Evolutionary conservation across 2,797 vertebrate species (phyloP).

Genomic region (Phalanger gymnotis): DNA sequence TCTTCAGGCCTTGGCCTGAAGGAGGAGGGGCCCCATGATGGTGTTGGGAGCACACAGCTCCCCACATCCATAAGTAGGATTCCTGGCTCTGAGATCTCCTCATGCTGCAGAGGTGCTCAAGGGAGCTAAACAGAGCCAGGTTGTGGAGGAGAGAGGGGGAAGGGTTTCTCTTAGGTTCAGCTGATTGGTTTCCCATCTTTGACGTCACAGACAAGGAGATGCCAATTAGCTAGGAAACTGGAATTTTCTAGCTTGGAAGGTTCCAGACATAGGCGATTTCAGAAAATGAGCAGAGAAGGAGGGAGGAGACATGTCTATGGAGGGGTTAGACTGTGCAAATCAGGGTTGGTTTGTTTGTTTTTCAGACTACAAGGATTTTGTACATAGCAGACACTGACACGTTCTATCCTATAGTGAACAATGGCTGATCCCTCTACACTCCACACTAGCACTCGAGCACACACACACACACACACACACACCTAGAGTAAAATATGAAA

Average conservation of each 20-base stretch:
- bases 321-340: neutral
- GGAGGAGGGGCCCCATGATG: neutral
- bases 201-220: neutral
- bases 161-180: neutral
- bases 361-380: neutral
- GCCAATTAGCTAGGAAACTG: neutral
- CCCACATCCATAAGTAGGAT: neutral
- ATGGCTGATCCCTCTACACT: neutral
- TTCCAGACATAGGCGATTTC: neutral
- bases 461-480: neutral
- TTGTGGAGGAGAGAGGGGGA: neutral
- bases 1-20: neutral
- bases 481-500: neutral
- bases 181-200: neutral
- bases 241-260: neutral
- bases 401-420: neutral
- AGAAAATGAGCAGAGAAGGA: neutral
- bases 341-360: neutral
- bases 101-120: neutral
- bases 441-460: neutral
- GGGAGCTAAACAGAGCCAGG: neutral
- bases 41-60: neutral
- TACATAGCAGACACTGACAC: neutral
- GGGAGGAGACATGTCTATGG: neutral
- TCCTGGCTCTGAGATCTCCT: neutral